phyloP scores from a whole-genome alignment of 35 echinoderm and acorn worm species.

The Strongylocentrotus purpuratus region DNA sequence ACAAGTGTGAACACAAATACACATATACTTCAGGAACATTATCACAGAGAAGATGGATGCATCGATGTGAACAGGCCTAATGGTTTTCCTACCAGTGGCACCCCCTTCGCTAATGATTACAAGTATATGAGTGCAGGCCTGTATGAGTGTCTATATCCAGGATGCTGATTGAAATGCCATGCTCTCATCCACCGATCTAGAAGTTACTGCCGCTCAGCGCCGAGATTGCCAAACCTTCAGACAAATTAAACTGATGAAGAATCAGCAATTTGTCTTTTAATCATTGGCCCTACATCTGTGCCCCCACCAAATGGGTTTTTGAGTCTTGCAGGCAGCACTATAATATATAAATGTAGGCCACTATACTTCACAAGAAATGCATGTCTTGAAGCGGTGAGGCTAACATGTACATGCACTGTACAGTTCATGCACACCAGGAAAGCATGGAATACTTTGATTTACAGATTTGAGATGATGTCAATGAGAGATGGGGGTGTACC shows the following conservation, averaged over 20 bases:
- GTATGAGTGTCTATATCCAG: neutral
- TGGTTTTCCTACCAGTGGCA: neutral
- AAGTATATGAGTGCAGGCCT: neutral
- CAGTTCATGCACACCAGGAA: no score
- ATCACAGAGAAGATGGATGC: neutral
- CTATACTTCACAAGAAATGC: neutral
- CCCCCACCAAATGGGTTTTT: neutral
- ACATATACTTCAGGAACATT: neutral
- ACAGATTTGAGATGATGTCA: no score
- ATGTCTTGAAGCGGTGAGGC: no score
- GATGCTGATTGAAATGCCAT: constrained; percentile 7
- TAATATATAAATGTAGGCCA: neutral
- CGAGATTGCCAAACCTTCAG: neutral
- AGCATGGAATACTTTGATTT: no score
- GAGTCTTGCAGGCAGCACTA: neutral
- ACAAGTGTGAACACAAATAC: neutral
- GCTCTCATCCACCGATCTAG: neutral
- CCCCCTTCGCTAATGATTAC: constrained; percentile 8
- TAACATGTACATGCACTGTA: no score
- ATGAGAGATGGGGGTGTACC: no score
- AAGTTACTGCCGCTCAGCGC: neutral
- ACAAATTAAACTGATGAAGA: constrained; percentile 4
- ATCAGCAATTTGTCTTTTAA: constrained; percentile 18
- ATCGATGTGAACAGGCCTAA: neutral
- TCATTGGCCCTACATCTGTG: neutral